Conservation (phyloP, 2,797 vertebrate genomes). For the Catharus ustulatus region DNA sequence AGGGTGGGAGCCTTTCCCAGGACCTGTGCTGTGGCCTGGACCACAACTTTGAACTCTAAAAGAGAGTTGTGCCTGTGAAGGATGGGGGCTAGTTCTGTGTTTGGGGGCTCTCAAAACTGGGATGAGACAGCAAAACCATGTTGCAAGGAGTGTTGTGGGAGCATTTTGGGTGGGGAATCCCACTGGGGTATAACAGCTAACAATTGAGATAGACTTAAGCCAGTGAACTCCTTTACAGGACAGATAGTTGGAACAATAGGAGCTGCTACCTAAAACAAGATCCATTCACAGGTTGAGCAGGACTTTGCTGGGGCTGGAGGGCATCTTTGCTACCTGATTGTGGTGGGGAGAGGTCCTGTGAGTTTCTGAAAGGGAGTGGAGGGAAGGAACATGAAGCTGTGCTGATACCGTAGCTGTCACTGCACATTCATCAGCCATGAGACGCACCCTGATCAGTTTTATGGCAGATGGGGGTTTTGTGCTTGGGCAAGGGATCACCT, state of each 20-base stretch:
- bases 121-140: background rate
- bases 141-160: background rate
- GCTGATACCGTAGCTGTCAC: background rate
- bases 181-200: background rate
- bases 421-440: fast-evolving
- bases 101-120: background rate
- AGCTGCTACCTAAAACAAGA: background rate
- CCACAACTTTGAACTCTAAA: background rate
- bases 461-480: background rate
- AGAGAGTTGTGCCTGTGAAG: fast-evolving
- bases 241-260: conserved; percentile 14
- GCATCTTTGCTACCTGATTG: background rate
- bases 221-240: background rate
- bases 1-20: background rate
- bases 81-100: background rate
- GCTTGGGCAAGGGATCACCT: background rate
- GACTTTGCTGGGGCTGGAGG: background rate
- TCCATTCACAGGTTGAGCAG: background rate
- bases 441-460: background rate
- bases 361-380: background rate
- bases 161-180: background rate
- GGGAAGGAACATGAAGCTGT: background rate
- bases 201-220: background rate
- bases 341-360: background rate
- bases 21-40: background rate